Base-by-base conservation (phyloP, 2,797 vertebrate genomes). In the Labeo calbasu region DNA sequence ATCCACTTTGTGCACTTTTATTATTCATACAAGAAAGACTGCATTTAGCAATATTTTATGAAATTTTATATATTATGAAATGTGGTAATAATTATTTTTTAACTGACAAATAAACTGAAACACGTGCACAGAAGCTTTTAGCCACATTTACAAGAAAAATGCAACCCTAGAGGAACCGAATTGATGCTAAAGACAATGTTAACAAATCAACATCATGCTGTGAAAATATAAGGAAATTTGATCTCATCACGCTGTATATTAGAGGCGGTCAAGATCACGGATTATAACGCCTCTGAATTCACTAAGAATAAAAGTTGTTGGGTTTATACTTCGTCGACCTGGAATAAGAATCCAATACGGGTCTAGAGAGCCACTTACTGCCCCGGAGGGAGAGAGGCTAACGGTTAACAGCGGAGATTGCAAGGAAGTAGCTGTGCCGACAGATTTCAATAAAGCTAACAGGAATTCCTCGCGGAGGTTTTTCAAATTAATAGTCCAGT, bases 401-500 rank as follows among this genome's bases (percentile, higher is more conserved):
- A 73, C 21, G 63, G 87, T 85, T 82, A 85, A 86, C 85, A 83
- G 83, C 50, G 46, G 63, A 75, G 68, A 84, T 55, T 79, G 83
- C 69, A 77, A 48, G 40, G 71, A 84, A 80, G 75, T 87, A 82
- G 87, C 88, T 78, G 65, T 85, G 79, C 79, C 4, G 71, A 85
- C 84, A 89, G 63, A 82, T 91, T 89, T 89, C 85, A 88, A 84
- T 88, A 84, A 90, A 80, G 85, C 80, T 77, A 88, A 88, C 55
- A 83, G 86, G 81, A 86, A 86, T 85, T 81, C 81, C 86, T 86
- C 4, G 53, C 6, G 32, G 84, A 85, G 85, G 79, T 83, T 84
- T 89, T 86, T 86, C 55, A 71, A 84, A 87, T 86, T 59, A 89
- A 89, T 87, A 89, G 84, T 84, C 81, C 9, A 59, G 86, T 73